phyloP scores from a whole-genome alignment of 2,797 vertebrate genomes.

The Centropyge bicolor region DNA sequence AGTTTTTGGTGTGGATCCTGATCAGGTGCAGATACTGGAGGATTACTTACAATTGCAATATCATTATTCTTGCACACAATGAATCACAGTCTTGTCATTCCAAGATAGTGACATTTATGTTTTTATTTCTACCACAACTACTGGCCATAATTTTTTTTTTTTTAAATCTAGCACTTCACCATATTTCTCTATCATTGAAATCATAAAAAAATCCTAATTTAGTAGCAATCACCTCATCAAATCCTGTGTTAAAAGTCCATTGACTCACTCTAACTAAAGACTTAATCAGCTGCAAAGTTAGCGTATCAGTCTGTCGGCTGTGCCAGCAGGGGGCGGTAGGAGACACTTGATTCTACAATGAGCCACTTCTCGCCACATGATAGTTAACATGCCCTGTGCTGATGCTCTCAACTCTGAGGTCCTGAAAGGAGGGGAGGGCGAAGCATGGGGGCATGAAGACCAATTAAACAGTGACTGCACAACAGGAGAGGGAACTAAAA shows the following conservation, averaged over 20 bases:
- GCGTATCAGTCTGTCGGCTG: not conserved
- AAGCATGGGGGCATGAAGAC: constrained; percentile 63
- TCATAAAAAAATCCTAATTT: too few relatives aligned
- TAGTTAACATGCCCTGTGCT: constrained; percentile 53
- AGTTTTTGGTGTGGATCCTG: not conserved
- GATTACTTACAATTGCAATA: not conserved
- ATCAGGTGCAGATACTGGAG: not conserved
- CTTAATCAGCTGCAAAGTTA: not conserved
- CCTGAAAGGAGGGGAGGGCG: constrained; percentile 27
- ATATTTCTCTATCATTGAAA: not conserved
- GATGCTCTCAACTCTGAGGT: constrained; percentile 39
- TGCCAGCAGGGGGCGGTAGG: constrained; percentile 73
- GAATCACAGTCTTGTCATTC: not conserved
- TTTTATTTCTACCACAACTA: not conserved
- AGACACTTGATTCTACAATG: constrained; percentile 12
- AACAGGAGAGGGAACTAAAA: constrained; percentile 73
- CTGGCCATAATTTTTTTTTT: too few relatives aligned
- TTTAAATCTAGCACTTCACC: not conserved
- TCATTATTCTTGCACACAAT: not conserved
- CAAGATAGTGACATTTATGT: not conserved
- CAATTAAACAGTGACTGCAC: constrained; percentile 77
- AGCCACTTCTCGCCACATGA: constrained; percentile 27
- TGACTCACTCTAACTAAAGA: not conserved
- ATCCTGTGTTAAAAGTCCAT: not conserved
- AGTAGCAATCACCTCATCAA: not conserved